These are phyloP conservation scores for Cotesia vestalis DNA, from an alignment of 1,140 invertebrate species.

Conservation along the genomic window DNA sequence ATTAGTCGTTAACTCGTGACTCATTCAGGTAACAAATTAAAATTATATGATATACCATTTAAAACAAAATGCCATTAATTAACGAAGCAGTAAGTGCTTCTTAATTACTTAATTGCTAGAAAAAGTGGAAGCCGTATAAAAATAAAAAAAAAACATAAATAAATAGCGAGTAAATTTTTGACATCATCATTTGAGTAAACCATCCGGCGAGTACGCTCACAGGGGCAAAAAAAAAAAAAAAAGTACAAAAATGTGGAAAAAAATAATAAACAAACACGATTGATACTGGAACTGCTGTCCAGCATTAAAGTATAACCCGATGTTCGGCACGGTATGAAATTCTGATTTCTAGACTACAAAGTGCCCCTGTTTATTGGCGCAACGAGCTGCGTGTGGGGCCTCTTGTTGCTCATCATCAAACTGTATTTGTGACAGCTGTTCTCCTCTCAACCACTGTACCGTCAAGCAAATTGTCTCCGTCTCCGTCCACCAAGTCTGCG, in stretches of 20 bases:
- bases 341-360: slow-evolving; percentile 72
- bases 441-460: slow-evolving; percentile 50
- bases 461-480: slow-evolving; percentile 51
- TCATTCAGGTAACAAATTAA: too few relatives aligned
- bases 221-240: slow-evolving; percentile 14
- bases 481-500: neutral
- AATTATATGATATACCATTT: too few relatives aligned
- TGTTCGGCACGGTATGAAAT: slow-evolving; percentile 64
- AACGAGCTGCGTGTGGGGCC: slow-evolving; percentile 76
- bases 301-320: slow-evolving; percentile 42
- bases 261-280: slow-evolving; percentile 29
- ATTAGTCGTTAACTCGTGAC: too few relatives aligned
- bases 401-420: slow-evolving; percentile 75
- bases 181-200: neutral
- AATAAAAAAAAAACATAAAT: slow-evolving; percentile 7
- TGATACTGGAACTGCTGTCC: slow-evolving; percentile 39
- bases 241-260: slow-evolving; percentile 3
- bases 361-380: slow-evolving; percentile 77
- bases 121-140: neutral
- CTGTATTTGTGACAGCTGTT: slow-evolving; percentile 74
- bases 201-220: neutral
- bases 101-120: slow-evolving; percentile 1
- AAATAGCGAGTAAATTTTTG: slow-evolving; percentile 8
- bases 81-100: slow-evolving; percentile 1
- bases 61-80: slow-evolving; percentile 9